A percentile compares a stretch with the other conserved stretches of the same genome.
Conservation (phyloP, 2,888 invertebrate genomes). For the Chrysolina haemoptera region DNA sequence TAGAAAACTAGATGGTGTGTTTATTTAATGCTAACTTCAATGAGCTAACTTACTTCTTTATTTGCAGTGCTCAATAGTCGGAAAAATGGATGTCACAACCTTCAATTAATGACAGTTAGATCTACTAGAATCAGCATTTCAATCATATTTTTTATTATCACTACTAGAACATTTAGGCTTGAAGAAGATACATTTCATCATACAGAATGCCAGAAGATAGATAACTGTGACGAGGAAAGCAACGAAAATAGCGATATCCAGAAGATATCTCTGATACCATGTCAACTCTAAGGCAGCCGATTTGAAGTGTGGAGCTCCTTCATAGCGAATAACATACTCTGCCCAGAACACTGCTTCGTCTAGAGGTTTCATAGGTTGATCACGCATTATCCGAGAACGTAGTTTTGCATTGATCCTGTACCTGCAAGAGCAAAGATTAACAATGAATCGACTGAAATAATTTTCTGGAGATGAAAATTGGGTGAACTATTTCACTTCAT, state of each 20-base stretch:
- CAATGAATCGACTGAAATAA: background rate
- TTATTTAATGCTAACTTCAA: too few species aligned
- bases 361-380: slow-evolving; percentile 38
- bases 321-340: slow-evolving; percentile 44
- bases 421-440: slow-evolving; percentile 33
- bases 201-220: background rate
- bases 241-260: slow-evolving; percentile 40
- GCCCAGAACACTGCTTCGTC: slow-evolving; percentile 50
- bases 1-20: too few species aligned
- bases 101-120: too few species aligned
- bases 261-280: slow-evolving; percentile 45
- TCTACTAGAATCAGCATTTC: background rate
- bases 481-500: too few species aligned
- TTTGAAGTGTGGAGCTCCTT: slow-evolving; percentile 41
- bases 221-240: background rate
- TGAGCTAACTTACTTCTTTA: too few species aligned
- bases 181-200: background rate
- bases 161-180: background rate
- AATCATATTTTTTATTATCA: background rate
- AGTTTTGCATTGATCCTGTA: slow-evolving; percentile 39
- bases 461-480: background rate
- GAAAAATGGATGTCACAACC: too few species aligned
- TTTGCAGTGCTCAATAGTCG: too few species aligned
- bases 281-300: slow-evolving; percentile 43
- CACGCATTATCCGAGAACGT: slow-evolving; percentile 38